Conservation (phyloP, 2,797 vertebrate genomes). For the Phoebastria nigripes region DNA sequence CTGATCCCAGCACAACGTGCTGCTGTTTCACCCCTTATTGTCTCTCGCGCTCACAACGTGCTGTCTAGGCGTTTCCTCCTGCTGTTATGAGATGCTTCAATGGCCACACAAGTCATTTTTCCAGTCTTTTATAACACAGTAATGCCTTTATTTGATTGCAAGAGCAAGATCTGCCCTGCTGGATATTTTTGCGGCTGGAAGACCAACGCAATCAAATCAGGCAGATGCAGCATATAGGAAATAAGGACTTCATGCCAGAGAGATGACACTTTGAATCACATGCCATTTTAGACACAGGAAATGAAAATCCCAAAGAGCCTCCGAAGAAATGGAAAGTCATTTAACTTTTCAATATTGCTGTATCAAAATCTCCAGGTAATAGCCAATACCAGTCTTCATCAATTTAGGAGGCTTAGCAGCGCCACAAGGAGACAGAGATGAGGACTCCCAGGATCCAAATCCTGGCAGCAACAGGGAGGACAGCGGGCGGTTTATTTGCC, state of each 20-base stretch:
- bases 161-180: background rate
- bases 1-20: background rate
- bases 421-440: background rate
- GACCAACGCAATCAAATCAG: background rate
- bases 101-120: background rate
- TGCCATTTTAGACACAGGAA: constrained; percentile 3
- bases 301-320: background rate
- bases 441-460: background rate
- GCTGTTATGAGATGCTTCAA: background rate
- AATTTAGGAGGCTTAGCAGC: background rate
- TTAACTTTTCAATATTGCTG: background rate
- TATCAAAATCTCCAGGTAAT: background rate
- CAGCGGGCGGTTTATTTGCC: background rate
- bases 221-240: constrained; percentile 2
- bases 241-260: background rate
- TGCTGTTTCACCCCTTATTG: background rate
- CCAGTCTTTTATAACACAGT: background rate
- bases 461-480: background rate
- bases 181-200: background rate
- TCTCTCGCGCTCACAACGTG: accelerated
- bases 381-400: background rate
- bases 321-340: accelerated
- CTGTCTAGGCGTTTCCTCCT: background rate
- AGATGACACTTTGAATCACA: background rate
- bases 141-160: constrained; percentile 35